These are phyloP conservation scores for Macrotis lagotis DNA, from an alignment of 2,113 vertebrate genomes.

Conservation along the genomic window DNA sequence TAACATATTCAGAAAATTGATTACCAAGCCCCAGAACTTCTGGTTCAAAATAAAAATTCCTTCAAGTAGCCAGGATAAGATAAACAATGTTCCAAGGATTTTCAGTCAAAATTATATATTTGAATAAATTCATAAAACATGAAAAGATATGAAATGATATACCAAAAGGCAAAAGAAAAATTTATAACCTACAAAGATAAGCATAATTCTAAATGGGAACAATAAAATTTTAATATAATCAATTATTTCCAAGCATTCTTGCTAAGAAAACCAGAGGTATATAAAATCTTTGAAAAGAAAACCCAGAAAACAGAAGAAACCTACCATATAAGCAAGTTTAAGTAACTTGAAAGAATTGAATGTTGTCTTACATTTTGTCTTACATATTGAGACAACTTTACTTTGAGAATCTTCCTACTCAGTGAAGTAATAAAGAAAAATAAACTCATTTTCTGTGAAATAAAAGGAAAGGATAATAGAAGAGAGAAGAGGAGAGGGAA, in stretches of 20 bases:
- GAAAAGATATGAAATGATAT: background rate
- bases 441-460: background rate
- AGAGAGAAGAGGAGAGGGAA: background rate
- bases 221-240: background rate
- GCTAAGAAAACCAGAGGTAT: background rate
- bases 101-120: background rate
- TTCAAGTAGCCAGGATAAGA: background rate
- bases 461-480: background rate
- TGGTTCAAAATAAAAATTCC: background rate
- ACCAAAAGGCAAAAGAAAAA: background rate
- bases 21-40: background rate
- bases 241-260: background rate
- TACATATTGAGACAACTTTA: background rate
- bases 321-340: background rate
- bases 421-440: background rate
- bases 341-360: background rate
- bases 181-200: background rate
- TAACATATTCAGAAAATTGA: background rate
- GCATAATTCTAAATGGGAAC: background rate
- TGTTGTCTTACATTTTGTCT: background rate
- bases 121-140: background rate
- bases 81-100: background rate
- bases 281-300: background rate
- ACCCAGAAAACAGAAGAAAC: background rate
- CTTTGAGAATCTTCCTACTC: background rate